Percentiles rank a stretch among this genome's conserved stretches.
These are phyloP conservation scores for Willisornis vidua DNA, from an alignment of 2,113 vertebrate species.

Conservation along the genomic window DNA sequence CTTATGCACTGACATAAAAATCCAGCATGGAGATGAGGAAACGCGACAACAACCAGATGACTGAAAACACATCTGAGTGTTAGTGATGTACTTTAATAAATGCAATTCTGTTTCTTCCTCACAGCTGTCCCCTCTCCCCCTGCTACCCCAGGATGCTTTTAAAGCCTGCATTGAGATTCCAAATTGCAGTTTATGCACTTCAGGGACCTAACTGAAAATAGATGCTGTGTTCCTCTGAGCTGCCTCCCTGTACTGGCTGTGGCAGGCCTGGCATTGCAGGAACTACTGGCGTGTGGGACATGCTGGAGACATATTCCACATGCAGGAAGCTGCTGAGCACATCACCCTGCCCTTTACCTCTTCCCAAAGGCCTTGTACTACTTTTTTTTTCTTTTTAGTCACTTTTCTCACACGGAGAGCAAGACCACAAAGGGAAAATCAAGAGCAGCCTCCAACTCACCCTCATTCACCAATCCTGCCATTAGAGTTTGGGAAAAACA, in stretches of 20 bases:
- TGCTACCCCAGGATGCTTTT: background rate
- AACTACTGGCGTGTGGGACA: fast-evolving
- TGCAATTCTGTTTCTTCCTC: background rate
- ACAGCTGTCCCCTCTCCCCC: background rate
- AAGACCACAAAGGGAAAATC: background rate
- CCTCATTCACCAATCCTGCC: fast-evolving
- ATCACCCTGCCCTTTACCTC: background rate
- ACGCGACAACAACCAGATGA: background rate
- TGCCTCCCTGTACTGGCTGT: fast-evolving
- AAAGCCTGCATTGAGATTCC: background rate
- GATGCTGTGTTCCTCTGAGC: background rate
- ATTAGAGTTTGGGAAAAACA: background rate
- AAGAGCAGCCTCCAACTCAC: background rate
- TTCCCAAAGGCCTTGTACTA: background rate
- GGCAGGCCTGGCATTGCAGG: fast-evolving
- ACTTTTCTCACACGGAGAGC: background rate
- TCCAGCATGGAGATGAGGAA: background rate
- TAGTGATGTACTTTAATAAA: background rate
- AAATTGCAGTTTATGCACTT: background rate
- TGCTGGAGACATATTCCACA: fast-evolving
- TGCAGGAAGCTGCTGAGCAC: fast-evolving
- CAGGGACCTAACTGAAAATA: background rate
- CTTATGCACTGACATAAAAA: background rate
- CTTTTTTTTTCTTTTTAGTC: background rate
- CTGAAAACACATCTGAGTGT: background rate